A percentile compares a stretch with the other conserved stretches of the same genome.
Conservation (phyloP, 2,113 vertebrate genomes). For the Mesembrinibis cayennensis region DNA sequence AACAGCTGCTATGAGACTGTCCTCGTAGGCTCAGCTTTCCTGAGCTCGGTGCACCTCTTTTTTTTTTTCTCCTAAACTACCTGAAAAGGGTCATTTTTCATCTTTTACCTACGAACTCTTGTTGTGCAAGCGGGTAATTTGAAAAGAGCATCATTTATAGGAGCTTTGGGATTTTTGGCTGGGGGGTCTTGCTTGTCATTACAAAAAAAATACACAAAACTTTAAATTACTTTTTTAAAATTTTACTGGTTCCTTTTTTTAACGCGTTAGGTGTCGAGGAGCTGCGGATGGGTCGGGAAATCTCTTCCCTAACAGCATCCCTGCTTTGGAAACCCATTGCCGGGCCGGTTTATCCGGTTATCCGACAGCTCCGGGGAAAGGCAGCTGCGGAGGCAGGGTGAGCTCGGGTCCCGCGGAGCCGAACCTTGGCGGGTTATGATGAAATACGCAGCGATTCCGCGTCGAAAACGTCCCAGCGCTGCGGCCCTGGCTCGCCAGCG, state of each 20-base stretch:
- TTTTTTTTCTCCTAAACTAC: neutral
- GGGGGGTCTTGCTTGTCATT: neutral
- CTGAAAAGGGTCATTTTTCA: neutral
- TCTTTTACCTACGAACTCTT: fast-evolving
- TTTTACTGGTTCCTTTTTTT: neutral
- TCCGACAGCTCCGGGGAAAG: neutral
- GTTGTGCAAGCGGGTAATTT: neutral
- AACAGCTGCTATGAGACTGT: neutral
- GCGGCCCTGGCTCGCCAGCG: neutral
- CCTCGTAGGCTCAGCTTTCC: neutral
- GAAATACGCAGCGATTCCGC: neutral
- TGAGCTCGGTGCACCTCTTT: neutral
- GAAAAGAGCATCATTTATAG: neutral
- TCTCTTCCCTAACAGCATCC: neutral
- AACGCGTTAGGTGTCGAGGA: neutral
- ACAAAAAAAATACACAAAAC: neutral
- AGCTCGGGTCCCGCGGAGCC: neutral
- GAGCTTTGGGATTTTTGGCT: neutral
- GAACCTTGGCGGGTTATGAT: neutral
- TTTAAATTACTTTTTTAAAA: neutral
- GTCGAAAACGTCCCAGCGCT: neutral
- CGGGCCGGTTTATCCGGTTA: neutral
- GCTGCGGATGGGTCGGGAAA: fast-evolving
- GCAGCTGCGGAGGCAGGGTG: neutral
- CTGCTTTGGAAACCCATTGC: neutral